Evolutionary conservation across 2,797 vertebrate genomes (phyloP), one percentile per base, ranked within the genome.

Genomic region (Microtus agrestis): DNA sequence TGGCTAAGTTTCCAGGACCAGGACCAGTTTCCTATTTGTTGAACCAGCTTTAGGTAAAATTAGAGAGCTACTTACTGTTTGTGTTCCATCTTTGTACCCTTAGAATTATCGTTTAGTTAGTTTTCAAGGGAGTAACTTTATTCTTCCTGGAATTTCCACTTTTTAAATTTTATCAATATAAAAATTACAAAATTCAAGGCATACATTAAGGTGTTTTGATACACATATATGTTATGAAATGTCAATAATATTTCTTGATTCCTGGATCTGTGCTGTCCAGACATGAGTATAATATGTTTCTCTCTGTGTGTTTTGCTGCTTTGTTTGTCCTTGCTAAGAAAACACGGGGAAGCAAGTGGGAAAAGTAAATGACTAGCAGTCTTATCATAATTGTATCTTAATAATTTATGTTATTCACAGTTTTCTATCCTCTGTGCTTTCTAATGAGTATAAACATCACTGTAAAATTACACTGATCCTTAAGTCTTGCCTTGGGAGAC

Each of bases 361-460:
- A 86, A 94, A 21, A 86, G 8, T 48, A 95, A 89, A 59, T 80
- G 51, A 82, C 29, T 69, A 56, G 89, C 19, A 82, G 87, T 69
- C 54, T 88, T n/a, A 87, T 59, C 77, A 93, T 61, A 91, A 87
- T 91, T 76, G 84, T 61, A 34, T 81, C 96, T 93, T 78, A 93
- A 59, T 91, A 97, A 89, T 91, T 82, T 77, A 89, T 59, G 51
- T n/a, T 87, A 46, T 84, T 34, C 61, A 96, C 21, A 91, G 91
- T 69, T 84, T 51, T 95, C 6, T 51, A 7, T 34, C 21, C 48
- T 48, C 25, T 88, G 56, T 67, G n/a, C 46, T 81, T 69, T 65
- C 23, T 91, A 91, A 80, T 89, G 14, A 80, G 19, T 93, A 25
- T 95, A 80, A 84, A 87, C 79, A 89, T 93, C 51, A 85, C 31